Evolutionary conservation across 2,797 vertebrate genomes (phyloP), one percentile per base, ranked within the genome.

Genomic region (Gorsachius magnificus): DNA sequence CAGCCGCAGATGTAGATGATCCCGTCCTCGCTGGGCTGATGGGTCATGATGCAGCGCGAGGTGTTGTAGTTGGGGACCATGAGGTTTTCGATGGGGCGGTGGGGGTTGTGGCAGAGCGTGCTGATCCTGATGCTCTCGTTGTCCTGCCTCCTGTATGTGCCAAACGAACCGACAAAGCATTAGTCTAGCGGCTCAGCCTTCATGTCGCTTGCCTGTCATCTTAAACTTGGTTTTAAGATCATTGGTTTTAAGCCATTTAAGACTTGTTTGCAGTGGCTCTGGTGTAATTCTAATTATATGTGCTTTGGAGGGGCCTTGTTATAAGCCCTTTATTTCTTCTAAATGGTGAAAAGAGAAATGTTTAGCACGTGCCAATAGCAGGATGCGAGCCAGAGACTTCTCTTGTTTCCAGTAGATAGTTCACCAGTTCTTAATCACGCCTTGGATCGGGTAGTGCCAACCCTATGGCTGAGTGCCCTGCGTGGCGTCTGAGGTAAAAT

Each of bases 101-200:
- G 87, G 11, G 99, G 99, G 89, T 99, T 97, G 93, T 99, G 99
- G 96, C 99, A 99, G 64, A 98, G 97, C 0, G 99, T 99, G 88
- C 98, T 98, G 80, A 99, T 98, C 20, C 97, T 98, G 95, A 98
- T 97, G 22, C 98, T 98, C 61, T 98, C 98, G 0, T 99, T 99
- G 90, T 97, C 98, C 95, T 99, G 98, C 46, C 98, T 99, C 99
- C 99, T 99, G 95, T 1, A 0, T 0, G n/a, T 12, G 19, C 8
- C 81, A 72, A 63, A 79, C 1, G 18, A 48, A 45, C 7, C 8
- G 0, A 28, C 15, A 28, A 17, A 54, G 63, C 0, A 0, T 94
- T 35, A 87, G 90, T 38, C 22, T 22, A 38, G 24, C 1, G 13
- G 64, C 36, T 77, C 54, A 26, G 75, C 72, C 38, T 68, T 29